A percentile compares a stretch with the other conserved stretches of the same genome.
These are phyloP conservation scores for Linnaemya tessellans DNA, from an alignment of 2,888 invertebrate genomes.

Conservation along the genomic window DNA sequence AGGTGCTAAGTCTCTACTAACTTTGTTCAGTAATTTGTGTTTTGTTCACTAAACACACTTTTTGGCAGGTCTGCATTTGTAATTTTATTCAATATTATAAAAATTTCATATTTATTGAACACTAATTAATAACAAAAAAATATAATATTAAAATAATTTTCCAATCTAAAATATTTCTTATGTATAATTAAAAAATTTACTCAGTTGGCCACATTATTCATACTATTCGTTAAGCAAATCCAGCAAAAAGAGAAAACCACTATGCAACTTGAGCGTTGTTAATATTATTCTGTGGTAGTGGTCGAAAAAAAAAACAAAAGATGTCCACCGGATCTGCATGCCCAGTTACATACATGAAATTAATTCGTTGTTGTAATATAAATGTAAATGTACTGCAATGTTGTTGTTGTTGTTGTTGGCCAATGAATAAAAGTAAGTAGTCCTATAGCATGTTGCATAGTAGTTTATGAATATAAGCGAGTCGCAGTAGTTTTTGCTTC, in stretches of 20 bases:
- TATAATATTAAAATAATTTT: too few species aligned
- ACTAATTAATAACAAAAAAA: too few species aligned
- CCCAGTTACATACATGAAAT: background rate
- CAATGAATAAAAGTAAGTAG: constrained; percentile 40
- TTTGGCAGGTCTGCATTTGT: too few species aligned
- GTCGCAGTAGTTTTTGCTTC: background rate
- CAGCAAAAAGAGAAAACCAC: background rate
- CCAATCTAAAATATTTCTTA: too few species aligned
- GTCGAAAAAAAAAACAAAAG: constrained; percentile 57
- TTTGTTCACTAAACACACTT: too few species aligned
- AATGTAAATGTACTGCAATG: constrained; percentile 39
- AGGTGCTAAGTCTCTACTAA: too few species aligned
- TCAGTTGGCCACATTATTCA: constrained; percentile 12
- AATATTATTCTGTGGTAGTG: constrained; percentile 54
- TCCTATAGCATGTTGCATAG: background rate
- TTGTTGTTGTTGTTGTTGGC: constrained; percentile 20
- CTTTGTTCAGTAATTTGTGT: too few species aligned
- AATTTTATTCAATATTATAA: too few species aligned
- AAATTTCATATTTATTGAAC: too few species aligned
- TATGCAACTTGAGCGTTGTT: constrained; percentile 36
- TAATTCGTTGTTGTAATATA: constrained; percentile 10
- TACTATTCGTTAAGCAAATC: background rate
- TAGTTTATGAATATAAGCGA: constrained; percentile 25
- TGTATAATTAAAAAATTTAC: background rate
- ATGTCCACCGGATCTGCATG: constrained; percentile 25